Evolutionary conservation across 2,888 invertebrate genomes (phyloP).

Genomic region (Aphelenchoides bicaudatus): DNA sequence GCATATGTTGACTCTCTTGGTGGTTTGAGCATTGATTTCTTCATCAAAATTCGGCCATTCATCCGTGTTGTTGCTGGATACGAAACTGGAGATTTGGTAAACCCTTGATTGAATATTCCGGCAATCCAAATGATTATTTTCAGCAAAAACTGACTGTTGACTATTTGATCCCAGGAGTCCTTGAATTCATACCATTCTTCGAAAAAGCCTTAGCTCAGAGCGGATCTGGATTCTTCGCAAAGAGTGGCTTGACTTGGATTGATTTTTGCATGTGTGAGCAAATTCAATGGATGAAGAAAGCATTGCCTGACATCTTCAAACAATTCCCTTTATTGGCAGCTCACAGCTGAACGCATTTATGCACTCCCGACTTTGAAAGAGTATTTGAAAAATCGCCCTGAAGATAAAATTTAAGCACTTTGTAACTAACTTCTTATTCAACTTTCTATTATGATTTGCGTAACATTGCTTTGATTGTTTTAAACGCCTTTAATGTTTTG

Average conservation of each 20-base stretch:
- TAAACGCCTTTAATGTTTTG: not conserved
- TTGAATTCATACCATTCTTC: not conserved
- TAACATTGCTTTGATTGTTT: not conserved
- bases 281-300: not conserved
- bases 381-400: too few species aligned
- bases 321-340: not conserved
- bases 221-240: slow-evolving; percentile 23
- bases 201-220: slow-evolving; percentile 2
- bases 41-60: too few species aligned
- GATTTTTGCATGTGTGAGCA: slow-evolving; percentile 14
- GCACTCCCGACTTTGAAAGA: not conserved
- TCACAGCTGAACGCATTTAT: not conserved
- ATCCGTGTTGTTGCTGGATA: too few species aligned
- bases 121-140: too few species aligned
- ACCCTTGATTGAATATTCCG: too few species aligned
- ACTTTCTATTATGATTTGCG: not conserved
- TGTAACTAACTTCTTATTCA: too few species aligned
- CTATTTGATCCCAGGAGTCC: too few species aligned
- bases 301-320: not conserved
- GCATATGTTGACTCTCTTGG: too few species aligned
- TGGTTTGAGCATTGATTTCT: too few species aligned
- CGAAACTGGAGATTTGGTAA: too few species aligned
- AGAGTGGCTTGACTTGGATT: slow-evolving; percentile 17
- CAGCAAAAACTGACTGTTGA: too few species aligned
- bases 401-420: too few species aligned